A percentile compares a stretch with the other conserved stretches of the same genome.
Evolutionary conservation across 2,797 vertebrate genomes (phyloP).

Genomic region (Paratrypauchen microcephalus): DNA sequence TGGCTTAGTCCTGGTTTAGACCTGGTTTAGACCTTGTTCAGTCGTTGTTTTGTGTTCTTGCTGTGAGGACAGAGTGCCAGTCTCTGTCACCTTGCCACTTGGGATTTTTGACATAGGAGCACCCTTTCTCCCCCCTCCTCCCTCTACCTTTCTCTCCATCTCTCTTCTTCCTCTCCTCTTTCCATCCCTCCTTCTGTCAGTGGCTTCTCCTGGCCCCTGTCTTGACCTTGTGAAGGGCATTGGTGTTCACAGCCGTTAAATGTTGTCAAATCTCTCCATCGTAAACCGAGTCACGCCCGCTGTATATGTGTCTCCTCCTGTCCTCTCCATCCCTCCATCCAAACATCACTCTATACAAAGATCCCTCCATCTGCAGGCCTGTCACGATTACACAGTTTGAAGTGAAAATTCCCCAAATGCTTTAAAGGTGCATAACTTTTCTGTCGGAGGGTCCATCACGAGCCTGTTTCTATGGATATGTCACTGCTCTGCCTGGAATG

Average conservation of each 20-base stretch:
- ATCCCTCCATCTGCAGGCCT: background rate
- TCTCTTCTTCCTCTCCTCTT: background rate
- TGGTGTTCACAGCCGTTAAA: background rate
- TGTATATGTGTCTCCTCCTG: background rate
- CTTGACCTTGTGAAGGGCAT: constrained; percentile 6
- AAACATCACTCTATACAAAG: background rate
- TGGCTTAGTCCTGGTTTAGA: background rate
- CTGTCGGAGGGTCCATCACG: too few relatives aligned
- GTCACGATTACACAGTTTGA: too few relatives aligned
- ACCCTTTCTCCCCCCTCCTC: background rate
- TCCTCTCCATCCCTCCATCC: background rate
- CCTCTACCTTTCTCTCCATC: background rate
- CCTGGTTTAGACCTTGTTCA: background rate
- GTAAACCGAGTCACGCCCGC: background rate
- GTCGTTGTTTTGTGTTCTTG: background rate
- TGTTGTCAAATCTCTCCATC: background rate
- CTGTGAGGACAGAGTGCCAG: background rate
- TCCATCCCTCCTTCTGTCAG: background rate
- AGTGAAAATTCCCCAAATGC: too few relatives aligned
- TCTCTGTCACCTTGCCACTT: background rate
- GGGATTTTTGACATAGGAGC: background rate
- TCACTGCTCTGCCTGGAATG: too few relatives aligned
- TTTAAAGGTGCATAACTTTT: too few relatives aligned
- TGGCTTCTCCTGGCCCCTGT: background rate
- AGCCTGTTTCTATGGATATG: too few relatives aligned